phyloP scores from a whole-genome alignment of 2,888 invertebrate species.

The Steinernema scapterisci region DNA sequence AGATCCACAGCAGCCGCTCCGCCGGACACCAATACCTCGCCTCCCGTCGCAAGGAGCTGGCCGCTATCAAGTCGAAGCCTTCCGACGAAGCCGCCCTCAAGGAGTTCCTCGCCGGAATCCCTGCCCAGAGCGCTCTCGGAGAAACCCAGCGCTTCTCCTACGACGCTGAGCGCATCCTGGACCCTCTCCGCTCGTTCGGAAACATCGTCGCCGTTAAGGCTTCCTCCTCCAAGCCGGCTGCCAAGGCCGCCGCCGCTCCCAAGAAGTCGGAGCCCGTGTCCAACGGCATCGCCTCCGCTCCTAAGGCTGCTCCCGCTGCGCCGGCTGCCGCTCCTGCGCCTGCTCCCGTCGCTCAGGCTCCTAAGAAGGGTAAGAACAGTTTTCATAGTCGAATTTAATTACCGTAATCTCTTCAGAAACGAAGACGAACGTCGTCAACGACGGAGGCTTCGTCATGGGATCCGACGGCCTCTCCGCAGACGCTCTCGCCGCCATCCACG shows the following conservation, averaged over 20 bases:
- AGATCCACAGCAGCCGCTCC: conserved; percentile 36
- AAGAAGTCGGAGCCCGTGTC: conserved; percentile 34
- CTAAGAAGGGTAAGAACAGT: conserved; percentile 3
- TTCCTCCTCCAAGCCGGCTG: conserved; percentile 19
- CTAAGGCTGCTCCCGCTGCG: conserved; percentile 13
- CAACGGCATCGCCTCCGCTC: conserved; percentile 36
- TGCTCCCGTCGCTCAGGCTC: neutral
- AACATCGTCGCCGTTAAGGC: conserved; percentile 29
- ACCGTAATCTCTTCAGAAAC: conserved; percentile 39
- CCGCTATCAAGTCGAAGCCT: conserved; percentile 14
- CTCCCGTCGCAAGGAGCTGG: conserved; percentile 30
- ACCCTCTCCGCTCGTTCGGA: conserved; percentile 40
- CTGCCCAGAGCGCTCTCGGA: conserved; percentile 39
- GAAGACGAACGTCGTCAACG: conserved; percentile 42
- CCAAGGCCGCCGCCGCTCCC: conserved; percentile 2
- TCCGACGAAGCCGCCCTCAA: conserved; percentile 33
- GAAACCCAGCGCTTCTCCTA: conserved; percentile 46
- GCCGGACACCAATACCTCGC: conserved; percentile 36
- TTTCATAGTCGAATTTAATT: neutral
- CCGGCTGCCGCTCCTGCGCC: conserved; percentile 20
- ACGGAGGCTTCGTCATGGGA: conserved; percentile 57
- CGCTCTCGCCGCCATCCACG: conserved; percentile 60
- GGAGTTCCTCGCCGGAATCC: conserved; percentile 38
- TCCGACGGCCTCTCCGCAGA: conserved; percentile 61
- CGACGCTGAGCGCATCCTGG: conserved; percentile 36